Base-by-base conservation (phyloP, 2,888 invertebrate species). In the Parnassius glacialis region DNA sequence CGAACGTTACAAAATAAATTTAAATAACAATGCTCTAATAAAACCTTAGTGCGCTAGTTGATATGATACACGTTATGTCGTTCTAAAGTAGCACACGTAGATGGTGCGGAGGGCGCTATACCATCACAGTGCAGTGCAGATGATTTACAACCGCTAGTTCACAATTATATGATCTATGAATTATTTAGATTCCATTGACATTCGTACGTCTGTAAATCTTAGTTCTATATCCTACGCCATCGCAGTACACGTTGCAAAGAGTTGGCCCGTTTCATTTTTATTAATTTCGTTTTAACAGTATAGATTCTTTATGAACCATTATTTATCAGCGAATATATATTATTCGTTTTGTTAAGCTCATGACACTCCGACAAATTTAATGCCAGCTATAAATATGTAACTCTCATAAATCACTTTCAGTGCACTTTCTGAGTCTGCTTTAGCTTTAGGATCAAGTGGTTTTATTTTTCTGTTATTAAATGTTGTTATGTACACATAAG, bases 161-260 rank as follows among this genome's bases (percentile, higher is more conserved):
- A 87, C 86, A 54, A 54, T 44, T 57, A 57, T 58, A 50, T 45
- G 34, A 50, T 42, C 16, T 58, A 61, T 62, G 54, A 62, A 58
- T 87, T 85, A 87, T 87, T 87, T 88, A 85, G 87, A 88, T 86
- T 84, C 82, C 74, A 74, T 76, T 70, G 78, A 77, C 71, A 74
- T 72, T 86, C 87, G 85, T 88, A 79, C 76, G 75, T 74, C 52
- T 54, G 61, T 87, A 85, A 85, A 87, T 85, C 84, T 79, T 70
- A 61, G 67, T 65, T 62, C 73, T 82, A 84, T 84, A 84, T 74
- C 74, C 79, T 76, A 78, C 71, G 86, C 83, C 83, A 79, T 69
- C 71, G 70, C 69, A 69, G 71, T 78, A 74, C 48, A 13, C 68
- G 73, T 66, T 70, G 66, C 73, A 68, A 71, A 74, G 71, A 74